A percentile compares a stretch with the other conserved stretches of the same genome.
Conservation (phyloP, 1,140 invertebrate species). For the Thrips palmi region DNA sequence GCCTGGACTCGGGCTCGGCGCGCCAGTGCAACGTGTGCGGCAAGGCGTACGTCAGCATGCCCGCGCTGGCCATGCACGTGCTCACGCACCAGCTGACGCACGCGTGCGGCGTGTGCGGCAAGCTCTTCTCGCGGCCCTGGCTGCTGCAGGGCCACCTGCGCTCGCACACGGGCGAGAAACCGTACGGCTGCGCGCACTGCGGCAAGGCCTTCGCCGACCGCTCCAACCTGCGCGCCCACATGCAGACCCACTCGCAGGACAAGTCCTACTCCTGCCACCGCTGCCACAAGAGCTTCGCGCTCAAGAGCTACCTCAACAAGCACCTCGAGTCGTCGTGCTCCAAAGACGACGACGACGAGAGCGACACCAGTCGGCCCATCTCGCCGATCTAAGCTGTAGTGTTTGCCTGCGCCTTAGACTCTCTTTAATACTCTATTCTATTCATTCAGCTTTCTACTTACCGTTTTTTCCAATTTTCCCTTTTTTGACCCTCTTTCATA, state of each 20-base stretch:
- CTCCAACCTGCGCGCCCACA: conserved; percentile 82
- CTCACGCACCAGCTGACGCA: conserved; percentile 82
- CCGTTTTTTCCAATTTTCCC: too few species aligned
- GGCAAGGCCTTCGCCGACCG: conserved; percentile 97
- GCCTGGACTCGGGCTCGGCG: conserved; percentile 77
- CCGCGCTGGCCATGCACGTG: conserved; percentile 92
- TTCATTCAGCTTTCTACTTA: too few species aligned
- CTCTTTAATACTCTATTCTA: too few species aligned
- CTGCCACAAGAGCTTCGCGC: conserved; percentile 85
- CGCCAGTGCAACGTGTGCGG: conserved; percentile 89
- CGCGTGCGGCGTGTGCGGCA: conserved; percentile 81
- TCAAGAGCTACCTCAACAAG: conserved; percentile 95
- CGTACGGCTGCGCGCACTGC: conserved; percentile 95
- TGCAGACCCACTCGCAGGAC: conserved; percentile 79
- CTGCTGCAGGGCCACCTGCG: conserved; percentile 82
- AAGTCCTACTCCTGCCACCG: conserved; percentile 79
- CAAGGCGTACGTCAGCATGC: conserved; percentile 95
- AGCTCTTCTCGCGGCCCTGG: conserved; percentile 85
- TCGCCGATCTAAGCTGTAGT: too few species aligned
- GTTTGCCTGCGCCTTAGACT: too few species aligned
- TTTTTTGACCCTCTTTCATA: too few species aligned
- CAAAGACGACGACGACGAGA: conserved; percentile 28
- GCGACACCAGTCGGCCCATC: too few species aligned
- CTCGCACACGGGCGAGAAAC: conserved; percentile 96
- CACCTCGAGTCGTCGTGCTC: conserved; percentile 85